phyloP scores from a whole-genome alignment of 2,888 invertebrate genomes.

The Nebria salina region DNA sequence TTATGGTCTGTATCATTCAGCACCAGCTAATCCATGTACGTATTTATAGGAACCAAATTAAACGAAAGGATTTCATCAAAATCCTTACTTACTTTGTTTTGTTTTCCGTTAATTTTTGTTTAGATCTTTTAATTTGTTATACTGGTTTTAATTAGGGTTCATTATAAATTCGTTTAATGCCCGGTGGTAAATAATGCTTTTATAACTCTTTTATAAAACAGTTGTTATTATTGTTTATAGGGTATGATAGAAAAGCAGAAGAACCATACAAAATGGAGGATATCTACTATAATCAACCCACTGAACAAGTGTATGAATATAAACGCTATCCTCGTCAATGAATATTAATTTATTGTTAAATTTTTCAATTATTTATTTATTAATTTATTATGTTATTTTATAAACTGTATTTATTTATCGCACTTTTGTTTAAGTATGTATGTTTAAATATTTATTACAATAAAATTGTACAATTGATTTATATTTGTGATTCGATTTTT shows the following conservation, averaged over 20 bases:
- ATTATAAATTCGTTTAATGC: neutral
- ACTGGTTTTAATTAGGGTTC: neutral
- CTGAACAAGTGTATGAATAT: conserved; percentile 31
- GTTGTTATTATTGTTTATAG: conserved; percentile 47
- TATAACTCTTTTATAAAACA: neutral
- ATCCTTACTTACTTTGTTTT: conserved; percentile 29
- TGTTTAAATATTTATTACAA: neutral
- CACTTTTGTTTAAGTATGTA: neutral
- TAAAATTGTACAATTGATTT: neutral
- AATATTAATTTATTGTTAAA: neutral
- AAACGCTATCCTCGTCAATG: conserved; percentile 35
- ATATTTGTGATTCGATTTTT: neutral
- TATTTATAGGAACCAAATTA: conserved; percentile 55
- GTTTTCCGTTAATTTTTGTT: neutral
- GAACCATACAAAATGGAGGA: conserved; percentile 32
- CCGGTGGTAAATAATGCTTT: neutral
- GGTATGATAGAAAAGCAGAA: conserved; percentile 41
- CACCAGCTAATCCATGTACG: conserved; percentile 57
- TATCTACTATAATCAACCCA: conserved; percentile 27
- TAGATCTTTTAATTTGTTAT: neutral
- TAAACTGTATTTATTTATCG: conserved; percentile 8
- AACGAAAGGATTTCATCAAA: conserved; percentile 56
- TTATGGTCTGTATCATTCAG: conserved; percentile 78
- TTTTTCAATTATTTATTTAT: conserved; percentile 5
- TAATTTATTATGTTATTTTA: neutral